These are phyloP conservation scores for Cephalotes varians DNA, from an alignment of 2,888 invertebrate species.

Conservation along the genomic window DNA sequence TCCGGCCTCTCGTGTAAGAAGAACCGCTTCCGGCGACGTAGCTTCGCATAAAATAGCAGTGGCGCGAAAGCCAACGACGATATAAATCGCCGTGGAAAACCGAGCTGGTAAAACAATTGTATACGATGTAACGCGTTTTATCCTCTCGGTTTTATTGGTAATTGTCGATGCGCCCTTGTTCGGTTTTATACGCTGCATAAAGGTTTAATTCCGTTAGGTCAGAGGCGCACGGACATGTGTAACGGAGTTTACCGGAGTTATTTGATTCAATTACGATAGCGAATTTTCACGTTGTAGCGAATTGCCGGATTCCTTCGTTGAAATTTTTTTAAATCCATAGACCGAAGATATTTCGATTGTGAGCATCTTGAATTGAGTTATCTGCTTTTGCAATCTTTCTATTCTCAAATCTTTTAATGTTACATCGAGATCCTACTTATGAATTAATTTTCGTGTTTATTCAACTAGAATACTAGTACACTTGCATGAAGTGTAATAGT, in stretches of 20 bases:
- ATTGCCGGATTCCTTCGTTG: background rate
- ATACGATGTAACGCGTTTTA: slow-evolving; percentile 27
- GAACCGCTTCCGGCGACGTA: slow-evolving; percentile 36
- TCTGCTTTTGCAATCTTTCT: background rate
- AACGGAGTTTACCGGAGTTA: slow-evolving; percentile 2
- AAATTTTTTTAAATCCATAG: background rate
- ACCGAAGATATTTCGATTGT: background rate
- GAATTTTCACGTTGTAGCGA: background rate
- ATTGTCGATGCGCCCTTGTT: slow-evolving; percentile 39
- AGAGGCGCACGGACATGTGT: background rate
- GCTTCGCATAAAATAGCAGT: slow-evolving; percentile 32
- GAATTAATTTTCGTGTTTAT: background rate
- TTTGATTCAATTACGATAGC: slow-evolving; percentile 17
- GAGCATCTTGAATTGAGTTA: background rate
- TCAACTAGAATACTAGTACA: background rate
- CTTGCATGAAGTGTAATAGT: background rate
- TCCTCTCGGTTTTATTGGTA: slow-evolving; percentile 35
- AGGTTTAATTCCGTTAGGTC: background rate
- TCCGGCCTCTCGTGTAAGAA: slow-evolving; percentile 41
- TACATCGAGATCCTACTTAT: background rate
- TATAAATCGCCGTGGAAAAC: slow-evolving; percentile 42
- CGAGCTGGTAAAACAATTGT: slow-evolving; percentile 52
- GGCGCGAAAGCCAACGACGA: slow-evolving; percentile 35
- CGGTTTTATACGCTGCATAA: slow-evolving; percentile 27
- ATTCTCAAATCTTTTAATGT: background rate